These are phyloP conservation scores for Gonatopus flavifemur DNA, from an alignment of 1,140 invertebrate species.

Conservation along the genomic window DNA sequence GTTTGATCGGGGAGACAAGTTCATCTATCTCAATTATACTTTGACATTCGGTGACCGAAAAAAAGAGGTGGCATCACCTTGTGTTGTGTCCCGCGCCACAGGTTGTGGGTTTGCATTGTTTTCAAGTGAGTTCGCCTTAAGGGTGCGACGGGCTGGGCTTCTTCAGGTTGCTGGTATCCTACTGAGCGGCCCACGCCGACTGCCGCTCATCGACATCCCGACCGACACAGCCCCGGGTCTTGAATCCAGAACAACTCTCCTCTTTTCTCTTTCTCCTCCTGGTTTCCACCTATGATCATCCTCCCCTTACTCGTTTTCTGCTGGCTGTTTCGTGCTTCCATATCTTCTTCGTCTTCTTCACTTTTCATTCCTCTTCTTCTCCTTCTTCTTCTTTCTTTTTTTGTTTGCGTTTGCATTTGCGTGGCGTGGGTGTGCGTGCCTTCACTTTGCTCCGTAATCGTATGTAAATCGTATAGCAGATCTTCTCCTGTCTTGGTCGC, in stretches of 20 bases:
- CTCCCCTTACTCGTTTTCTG: constrained; percentile 4
- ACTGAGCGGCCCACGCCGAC: constrained; percentile 55
- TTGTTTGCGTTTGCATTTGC: constrained; percentile 37
- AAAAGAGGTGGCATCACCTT: constrained; percentile 26
- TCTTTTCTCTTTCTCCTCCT: background rate
- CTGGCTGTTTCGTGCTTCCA: constrained; percentile 3
- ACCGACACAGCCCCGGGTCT: constrained; percentile 48
- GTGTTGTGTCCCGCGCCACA: constrained; percentile 31
- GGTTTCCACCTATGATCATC: constrained; percentile 3
- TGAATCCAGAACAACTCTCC: constrained; percentile 28
- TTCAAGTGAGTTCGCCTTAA: constrained; percentile 42
- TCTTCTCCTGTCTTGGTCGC: constrained; percentile 42
- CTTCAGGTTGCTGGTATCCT: constrained; percentile 56
- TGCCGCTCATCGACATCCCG: constrained; percentile 51
- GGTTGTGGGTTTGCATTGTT: constrained; percentile 45
- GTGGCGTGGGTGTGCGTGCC: constrained; percentile 53
- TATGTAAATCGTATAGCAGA: constrained; percentile 57
- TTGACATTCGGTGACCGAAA: too few relatives aligned
- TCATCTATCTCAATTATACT: too few relatives aligned
- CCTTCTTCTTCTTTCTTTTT: background rate
- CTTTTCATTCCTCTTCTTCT: background rate
- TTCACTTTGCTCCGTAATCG: constrained; percentile 53
- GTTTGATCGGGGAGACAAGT: too few relatives aligned
- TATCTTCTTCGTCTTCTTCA: constrained; percentile 1
- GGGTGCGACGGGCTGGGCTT: constrained; percentile 52